A percentile compares a stretch with the other conserved stretches of the same genome.
These are phyloP conservation scores for Hyperoplus lanceolatus DNA, from an alignment of 2,797 vertebrate species.

Conservation along the genomic window DNA sequence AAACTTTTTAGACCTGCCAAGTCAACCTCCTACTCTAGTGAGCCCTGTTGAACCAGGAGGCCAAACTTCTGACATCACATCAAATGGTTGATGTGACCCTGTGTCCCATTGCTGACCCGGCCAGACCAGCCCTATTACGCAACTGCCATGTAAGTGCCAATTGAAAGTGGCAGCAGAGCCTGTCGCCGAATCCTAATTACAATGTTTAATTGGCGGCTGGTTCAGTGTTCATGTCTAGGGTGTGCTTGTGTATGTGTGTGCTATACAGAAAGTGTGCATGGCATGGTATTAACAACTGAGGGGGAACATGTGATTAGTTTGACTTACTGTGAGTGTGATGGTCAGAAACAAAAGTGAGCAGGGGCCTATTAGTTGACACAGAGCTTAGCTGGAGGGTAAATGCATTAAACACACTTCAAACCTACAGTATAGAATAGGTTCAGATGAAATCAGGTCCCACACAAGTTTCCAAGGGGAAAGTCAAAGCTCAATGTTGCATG, in stretches of 20 bases:
- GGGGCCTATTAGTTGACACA: conserved; percentile 10
- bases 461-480: not conserved
- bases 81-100: conserved; percentile 62
- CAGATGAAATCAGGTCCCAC: not conserved
- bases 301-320: conserved; percentile 22
- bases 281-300: not conserved
- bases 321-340: conserved; percentile 5
- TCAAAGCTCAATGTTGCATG: not conserved
- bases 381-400: conserved; percentile 8
- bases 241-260: conserved; percentile 20
- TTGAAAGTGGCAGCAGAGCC: conserved; percentile 78
- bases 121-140: conserved; percentile 73
- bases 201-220: conserved; percentile 62
- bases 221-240: conserved; percentile 20
- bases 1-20: conserved; percentile 13
- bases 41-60: conserved; percentile 39
- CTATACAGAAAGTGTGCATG: conserved; percentile 11
- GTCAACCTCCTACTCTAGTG: conserved; percentile 26
- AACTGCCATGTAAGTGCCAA: conserved; percentile 76
- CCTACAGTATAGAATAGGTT: not conserved
- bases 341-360: conserved; percentile 8
- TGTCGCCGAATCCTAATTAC: conserved; percentile 76
- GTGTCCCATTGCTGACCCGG: conserved; percentile 65
- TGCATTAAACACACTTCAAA: not conserved
- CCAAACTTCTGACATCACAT: conserved; percentile 59